Evolutionary conservation across 2,113 vertebrate genomes (phyloP).

Genomic region (Cyrtonyx montezumae): DNA sequence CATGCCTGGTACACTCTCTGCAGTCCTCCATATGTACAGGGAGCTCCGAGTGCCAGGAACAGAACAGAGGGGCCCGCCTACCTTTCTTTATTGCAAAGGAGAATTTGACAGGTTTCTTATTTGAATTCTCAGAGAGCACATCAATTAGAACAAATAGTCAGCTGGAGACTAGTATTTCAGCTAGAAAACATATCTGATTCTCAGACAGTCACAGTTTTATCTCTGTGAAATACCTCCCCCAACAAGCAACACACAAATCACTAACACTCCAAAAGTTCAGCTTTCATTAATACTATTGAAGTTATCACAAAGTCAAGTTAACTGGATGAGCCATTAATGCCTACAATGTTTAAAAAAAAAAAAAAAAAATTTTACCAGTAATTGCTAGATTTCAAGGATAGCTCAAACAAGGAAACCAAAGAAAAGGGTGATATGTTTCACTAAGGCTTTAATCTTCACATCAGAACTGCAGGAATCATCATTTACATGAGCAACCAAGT

Average conservation of each 20-base stretch:
- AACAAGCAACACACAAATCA: neutral
- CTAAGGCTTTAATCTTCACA: neutral
- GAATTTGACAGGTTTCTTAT: neutral
- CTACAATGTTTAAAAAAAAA: neutral
- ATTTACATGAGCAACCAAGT: neutral
- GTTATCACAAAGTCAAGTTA: neutral
- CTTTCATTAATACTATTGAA: neutral
- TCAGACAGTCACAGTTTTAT: neutral
- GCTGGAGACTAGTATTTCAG: neutral
- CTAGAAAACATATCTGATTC: neutral
- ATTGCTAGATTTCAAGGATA: neutral
- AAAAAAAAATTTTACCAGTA: neutral
- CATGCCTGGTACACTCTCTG: neutral
- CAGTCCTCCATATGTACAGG: fast-evolving
- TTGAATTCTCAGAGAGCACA: neutral
- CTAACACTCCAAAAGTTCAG: neutral
- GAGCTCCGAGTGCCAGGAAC: neutral
- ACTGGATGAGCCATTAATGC: neutral
- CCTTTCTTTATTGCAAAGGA: neutral
- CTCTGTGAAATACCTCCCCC: neutral
- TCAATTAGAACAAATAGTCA: neutral
- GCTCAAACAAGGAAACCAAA: neutral
- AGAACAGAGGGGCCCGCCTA: neutral
- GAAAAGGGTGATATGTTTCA: neutral
- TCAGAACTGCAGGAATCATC: neutral